Percentiles rank a stretch among this genome's conserved stretches.
phyloP scores from a whole-genome alignment of 2,113 vertebrate species.

The Tretioscincus oriximinensis region DNA sequence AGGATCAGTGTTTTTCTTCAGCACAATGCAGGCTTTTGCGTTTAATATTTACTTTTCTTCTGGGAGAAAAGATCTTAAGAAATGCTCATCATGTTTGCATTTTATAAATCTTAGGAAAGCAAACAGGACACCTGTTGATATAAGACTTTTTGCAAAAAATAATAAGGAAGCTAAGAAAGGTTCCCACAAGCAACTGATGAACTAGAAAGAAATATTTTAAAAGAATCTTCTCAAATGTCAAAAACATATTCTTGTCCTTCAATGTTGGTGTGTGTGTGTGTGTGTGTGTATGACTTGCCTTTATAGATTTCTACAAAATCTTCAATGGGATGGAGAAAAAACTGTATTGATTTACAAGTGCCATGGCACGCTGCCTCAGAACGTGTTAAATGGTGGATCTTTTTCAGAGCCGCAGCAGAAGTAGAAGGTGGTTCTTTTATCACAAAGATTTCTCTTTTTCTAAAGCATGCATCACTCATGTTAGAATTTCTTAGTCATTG shows the following conservation, averaged over 20 bases:
- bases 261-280: neutral
- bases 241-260: neutral
- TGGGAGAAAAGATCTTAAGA: slow-evolving; percentile 18
- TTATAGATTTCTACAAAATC: too few species aligned
- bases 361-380: too few species aligned
- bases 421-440: too few species aligned
- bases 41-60: neutral
- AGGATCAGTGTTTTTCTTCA: rapidly evolving
- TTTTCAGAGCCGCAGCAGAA: neutral
- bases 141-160: too few species aligned
- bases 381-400: neutral
- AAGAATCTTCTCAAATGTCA: slow-evolving; percentile 41
- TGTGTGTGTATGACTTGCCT: neutral
- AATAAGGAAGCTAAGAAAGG: slow-evolving; percentile 23
- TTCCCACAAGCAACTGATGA: slow-evolving; percentile 46
- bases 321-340: too few species aligned
- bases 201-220: slow-evolving; percentile 29
- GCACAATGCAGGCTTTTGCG: neutral
- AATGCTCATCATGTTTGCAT: slow-evolving; percentile 34
- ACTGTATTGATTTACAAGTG: too few species aligned
- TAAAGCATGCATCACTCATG: too few species aligned
- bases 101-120: slow-evolving; percentile 48
- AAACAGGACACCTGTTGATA: slow-evolving; percentile 42
- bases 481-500: too few species aligned
- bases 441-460: too few species aligned